Conservation (phyloP, 2,888 invertebrate species). For the Chrysopilus asiliformis region DNA sequence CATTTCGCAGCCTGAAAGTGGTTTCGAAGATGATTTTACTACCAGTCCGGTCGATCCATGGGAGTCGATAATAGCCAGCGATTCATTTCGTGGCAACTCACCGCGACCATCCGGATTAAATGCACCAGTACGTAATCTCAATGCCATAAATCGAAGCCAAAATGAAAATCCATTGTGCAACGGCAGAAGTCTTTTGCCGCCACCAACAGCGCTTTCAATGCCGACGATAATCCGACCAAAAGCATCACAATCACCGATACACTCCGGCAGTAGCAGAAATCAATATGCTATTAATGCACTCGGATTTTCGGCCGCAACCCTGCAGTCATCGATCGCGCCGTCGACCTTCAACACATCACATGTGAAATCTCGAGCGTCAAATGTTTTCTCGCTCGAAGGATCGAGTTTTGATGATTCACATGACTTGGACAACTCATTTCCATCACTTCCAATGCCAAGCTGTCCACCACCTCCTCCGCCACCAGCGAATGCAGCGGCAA, state of each 20-base stretch:
- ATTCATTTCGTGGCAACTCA: slow-evolving; percentile 14
- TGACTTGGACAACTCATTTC: too few relatives aligned
- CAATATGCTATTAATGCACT: too few relatives aligned
- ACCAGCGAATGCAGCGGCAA: slow-evolving; percentile 31
- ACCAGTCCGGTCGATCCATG: slow-evolving; percentile 33
- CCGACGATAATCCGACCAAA: slow-evolving; percentile 58
- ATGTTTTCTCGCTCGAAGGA: slow-evolving; percentile 2
- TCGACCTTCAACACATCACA: not conserved
- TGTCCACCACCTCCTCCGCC: slow-evolving; percentile 68
- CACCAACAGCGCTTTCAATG: slow-evolving; percentile 37
- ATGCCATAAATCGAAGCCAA: slow-evolving; percentile 9
- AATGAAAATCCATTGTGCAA: slow-evolving; percentile 45
- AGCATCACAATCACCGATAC: slow-evolving; percentile 31
- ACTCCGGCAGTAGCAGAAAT: slow-evolving; percentile 20
- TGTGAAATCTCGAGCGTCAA: too few relatives aligned
- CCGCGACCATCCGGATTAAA: slow-evolving; percentile 21
- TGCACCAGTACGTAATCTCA: slow-evolving; percentile 27
- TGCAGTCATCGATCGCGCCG: slow-evolving; percentile 12
- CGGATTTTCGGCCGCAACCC: slow-evolving; percentile 29
- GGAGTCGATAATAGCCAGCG: slow-evolving; percentile 31
- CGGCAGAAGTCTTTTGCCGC: slow-evolving; percentile 37
- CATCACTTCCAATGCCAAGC: slow-evolving; percentile 66
- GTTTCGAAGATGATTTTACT: slow-evolving; percentile 76
- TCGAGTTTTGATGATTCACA: slow-evolving; percentile 1
- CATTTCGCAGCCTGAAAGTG: slow-evolving; percentile 60